phyloP scores from a whole-genome alignment of 2,888 invertebrate species.

The Stenodera caucasica region DNA sequence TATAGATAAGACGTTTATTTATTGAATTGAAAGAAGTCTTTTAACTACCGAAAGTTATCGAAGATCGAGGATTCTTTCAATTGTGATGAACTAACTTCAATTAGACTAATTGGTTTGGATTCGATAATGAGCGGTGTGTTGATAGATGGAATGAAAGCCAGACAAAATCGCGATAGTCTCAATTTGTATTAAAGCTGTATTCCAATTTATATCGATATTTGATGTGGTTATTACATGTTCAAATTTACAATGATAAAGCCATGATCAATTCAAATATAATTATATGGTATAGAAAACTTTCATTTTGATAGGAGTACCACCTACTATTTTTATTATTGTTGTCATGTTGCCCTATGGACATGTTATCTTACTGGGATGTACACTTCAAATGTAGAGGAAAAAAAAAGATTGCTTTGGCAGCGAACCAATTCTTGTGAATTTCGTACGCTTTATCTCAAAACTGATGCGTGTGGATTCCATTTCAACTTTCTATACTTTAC shows the following conservation, averaged over 20 bases:
- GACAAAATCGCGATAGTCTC: no score
- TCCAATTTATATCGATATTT: not conserved
- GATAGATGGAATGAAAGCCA: not conserved
- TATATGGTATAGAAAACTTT: no score
- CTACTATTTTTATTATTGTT: not conserved
- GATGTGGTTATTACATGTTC: not conserved
- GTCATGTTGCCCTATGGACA: not conserved
- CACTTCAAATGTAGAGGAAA: conserved; percentile 39
- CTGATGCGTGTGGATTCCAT: conserved; percentile 53
- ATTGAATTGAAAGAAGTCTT: no score
- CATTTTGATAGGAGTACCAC: no score
- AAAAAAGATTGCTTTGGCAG: conserved; percentile 51
- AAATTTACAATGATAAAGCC: no score
- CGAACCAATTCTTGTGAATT: conserved; percentile 54
- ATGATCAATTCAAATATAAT: no score
- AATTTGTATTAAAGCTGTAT: not conserved
- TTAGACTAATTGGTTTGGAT: not conserved
- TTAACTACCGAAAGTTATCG: no score
- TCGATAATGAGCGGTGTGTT: not conserved
- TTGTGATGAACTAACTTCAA: no score
- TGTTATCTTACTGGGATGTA: conserved; percentile 17
- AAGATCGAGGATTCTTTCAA: no score
- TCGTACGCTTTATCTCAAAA: conserved; percentile 52
- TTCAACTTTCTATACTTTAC: conserved; percentile 50
- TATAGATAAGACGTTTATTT: no score